Evolutionary conservation across 1,140 invertebrate genomes (phyloP).

Genomic region (Drosophila kepulauana): DNA sequence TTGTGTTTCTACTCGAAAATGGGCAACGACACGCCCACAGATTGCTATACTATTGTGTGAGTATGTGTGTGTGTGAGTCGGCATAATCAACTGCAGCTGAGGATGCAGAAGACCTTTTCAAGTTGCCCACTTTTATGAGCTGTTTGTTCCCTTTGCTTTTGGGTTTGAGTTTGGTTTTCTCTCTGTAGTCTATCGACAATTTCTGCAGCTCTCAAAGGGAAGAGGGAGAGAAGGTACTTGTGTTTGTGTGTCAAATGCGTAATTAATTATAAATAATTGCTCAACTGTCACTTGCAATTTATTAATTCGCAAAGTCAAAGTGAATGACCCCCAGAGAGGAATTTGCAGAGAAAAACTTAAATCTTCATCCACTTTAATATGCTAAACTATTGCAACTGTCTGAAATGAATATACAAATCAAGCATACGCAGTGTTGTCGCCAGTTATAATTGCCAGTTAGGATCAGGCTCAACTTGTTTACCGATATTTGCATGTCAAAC

Average conservation of each 20-base stretch:
- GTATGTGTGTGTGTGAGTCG: not conserved
- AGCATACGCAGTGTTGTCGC: conserved; percentile 36
- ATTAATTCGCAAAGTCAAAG: conserved; percentile 65
- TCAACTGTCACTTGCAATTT: conserved; percentile 70
- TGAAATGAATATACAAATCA: conserved; percentile 26
- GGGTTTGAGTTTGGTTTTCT: not conserved
- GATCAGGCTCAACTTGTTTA: conserved; percentile 46
- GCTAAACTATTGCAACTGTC: not conserved
- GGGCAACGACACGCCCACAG: conserved; percentile 43
- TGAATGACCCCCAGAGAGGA: conserved; percentile 39
- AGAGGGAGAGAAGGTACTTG: not conserved
- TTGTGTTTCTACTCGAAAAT: conserved; percentile 56
- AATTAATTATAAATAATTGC: conserved; percentile 82
- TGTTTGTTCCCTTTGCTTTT: not conserved
- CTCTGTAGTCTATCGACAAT: conserved; percentile 21
- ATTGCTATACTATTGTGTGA: not conserved
- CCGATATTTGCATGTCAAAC: conserved; percentile 79
- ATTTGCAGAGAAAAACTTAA: conserved; percentile 8
- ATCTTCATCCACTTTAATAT: conserved; percentile 1
- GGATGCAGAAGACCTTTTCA: conserved; percentile 29
- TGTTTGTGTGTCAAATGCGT: conserved; percentile 51
- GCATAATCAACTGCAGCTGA: not conserved
- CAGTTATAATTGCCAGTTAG: conserved; percentile 46
- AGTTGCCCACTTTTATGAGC: conserved; percentile 27
- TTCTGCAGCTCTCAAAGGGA: not conserved